These are phyloP conservation scores for Sabatieria punctata DNA, from an alignment of 2,888 invertebrate species.

Conservation along the genomic window DNA sequence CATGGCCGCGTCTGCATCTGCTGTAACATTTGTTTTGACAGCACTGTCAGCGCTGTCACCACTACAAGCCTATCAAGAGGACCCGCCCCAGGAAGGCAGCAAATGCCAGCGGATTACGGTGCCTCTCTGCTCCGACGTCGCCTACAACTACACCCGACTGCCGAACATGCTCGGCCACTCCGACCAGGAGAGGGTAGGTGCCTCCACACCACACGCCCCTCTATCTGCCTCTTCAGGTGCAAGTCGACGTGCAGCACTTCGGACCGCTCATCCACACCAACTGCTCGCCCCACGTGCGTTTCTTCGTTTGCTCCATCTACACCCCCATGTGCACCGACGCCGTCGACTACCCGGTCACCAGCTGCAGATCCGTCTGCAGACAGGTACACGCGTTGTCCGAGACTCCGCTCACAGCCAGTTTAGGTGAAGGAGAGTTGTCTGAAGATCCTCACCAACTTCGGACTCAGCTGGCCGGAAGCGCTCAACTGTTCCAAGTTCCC, in stretches of 20 bases:
- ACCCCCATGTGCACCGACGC: conserved; percentile 77
- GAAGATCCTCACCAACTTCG: conserved; percentile 47
- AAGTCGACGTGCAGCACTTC: conserved; percentile 4
- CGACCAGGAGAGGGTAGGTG: conserved; percentile 44
- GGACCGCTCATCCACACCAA: conserved; percentile 54
- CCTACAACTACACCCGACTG: conserved; percentile 69
- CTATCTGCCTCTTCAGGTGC: background rate
- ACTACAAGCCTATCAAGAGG: no score
- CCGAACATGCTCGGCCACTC: conserved; percentile 66
- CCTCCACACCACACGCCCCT: no score
- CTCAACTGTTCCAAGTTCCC: conserved; percentile 64
- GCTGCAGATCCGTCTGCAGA: conserved; percentile 68
- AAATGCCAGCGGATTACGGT: conserved; percentile 58
- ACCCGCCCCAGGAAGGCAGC: background rate
- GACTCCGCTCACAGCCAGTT: conserved; percentile 17
- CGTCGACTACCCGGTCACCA: conserved; percentile 62
- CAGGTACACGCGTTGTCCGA: conserved; percentile 40
- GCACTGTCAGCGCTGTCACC: no score
- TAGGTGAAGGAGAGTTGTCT: conserved; percentile 44
- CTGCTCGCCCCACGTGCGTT: conserved; percentile 60
- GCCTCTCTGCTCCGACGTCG: conserved; percentile 59
- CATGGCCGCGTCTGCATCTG: no score
- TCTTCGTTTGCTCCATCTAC: conserved; percentile 73
- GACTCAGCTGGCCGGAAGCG: conserved; percentile 51
- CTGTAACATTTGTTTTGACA: no score